Conservation (phyloP, 2,797 vertebrate genomes). For the Prionace glauca region DNA sequence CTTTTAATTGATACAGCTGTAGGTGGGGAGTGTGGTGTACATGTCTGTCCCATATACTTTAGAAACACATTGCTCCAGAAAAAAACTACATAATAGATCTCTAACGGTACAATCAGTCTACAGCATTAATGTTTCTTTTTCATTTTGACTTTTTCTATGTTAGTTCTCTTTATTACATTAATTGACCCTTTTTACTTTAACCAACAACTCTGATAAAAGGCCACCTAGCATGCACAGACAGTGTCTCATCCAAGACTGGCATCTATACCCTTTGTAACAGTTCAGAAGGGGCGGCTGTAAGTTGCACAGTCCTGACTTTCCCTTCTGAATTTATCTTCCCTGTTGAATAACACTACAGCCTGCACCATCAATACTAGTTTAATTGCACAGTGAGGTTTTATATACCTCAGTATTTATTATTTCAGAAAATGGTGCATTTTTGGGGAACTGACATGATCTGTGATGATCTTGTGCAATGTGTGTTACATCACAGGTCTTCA, state of each 20-base stretch:
- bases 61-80: too few species aligned
- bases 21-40: background rate
- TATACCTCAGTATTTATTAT: background rate
- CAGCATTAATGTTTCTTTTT: background rate
- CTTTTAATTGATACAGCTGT: background rate
- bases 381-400: background rate
- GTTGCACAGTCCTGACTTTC: background rate
- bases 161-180: background rate
- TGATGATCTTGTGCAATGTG: background rate
- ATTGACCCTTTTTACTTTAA: background rate
- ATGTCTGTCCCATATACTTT: background rate
- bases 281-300: background rate
- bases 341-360: background rate
- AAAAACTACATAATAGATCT: too few species aligned
- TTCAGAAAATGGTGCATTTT: background rate
- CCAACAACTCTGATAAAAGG: background rate
- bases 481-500: background rate
- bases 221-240: background rate
- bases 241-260: background rate
- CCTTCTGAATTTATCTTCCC: background rate
- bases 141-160: background rate
- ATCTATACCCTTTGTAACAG: background rate
- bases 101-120: background rate
- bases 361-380: background rate
- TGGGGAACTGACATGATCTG: background rate